phyloP scores from a whole-genome alignment of 2,797 vertebrate species.

The Brachyalestes nurse region DNA sequence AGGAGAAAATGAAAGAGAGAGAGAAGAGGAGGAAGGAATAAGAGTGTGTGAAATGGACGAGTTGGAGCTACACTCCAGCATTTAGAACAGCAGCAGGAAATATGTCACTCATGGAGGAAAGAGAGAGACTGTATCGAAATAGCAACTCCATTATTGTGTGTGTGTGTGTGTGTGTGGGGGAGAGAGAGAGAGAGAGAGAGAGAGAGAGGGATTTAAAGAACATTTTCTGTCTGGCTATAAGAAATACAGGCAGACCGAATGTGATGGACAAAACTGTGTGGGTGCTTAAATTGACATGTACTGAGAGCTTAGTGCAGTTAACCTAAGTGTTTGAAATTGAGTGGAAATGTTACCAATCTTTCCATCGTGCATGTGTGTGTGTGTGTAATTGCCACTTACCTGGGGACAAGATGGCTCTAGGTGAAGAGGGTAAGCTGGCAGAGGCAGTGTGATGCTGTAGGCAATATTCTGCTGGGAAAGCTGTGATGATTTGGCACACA shows the following conservation, averaged over 20 bases:
- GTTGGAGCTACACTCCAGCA: constrained; percentile 22
- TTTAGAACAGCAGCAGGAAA: constrained; percentile 44
- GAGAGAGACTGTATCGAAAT: constrained; percentile 3
- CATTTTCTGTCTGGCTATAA: constrained; percentile 18
- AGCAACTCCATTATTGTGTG: constrained; percentile 26
- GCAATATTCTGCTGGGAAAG: too few species aligned
- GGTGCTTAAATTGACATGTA: background rate
- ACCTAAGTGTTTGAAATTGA: background rate
- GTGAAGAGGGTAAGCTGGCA: too few species aligned
- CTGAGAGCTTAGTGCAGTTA: constrained; percentile 3
- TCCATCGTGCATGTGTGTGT: background rate
- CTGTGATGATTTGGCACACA: too few species aligned
- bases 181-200: constrained; percentile 23
- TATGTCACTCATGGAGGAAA: constrained; percentile 34
- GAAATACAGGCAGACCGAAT: constrained; percentile 19
- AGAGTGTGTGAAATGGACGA: constrained; percentile 44
- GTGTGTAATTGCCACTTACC: too few species aligned
- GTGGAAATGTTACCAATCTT: too few species aligned
- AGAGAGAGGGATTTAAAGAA: constrained; percentile 13
- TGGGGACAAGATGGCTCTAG: too few species aligned
- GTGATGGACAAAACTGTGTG: constrained; percentile 5
- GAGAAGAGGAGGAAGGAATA: constrained; percentile 33
- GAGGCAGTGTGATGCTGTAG: too few species aligned
- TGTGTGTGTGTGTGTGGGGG: background rate
- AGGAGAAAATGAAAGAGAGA: constrained; percentile 44